These are phyloP conservation scores for Ophthalmolycus amberensis DNA, from an alignment of 2,113 vertebrate genomes.

Conservation along the genomic window DNA sequence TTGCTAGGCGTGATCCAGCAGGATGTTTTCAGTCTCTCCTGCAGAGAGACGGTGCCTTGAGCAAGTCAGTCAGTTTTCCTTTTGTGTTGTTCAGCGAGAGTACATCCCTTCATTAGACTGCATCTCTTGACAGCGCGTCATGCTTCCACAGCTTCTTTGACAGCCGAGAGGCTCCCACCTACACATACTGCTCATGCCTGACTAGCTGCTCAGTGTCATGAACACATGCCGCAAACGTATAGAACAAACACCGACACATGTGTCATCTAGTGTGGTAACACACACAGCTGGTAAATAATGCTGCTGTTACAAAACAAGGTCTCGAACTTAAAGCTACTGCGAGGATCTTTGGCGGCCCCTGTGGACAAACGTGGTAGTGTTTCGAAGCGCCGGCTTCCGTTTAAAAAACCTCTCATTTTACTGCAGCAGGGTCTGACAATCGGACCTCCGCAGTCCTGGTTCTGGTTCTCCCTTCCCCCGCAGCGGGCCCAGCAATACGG, in stretches of 20 bases:
- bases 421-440: neutral
- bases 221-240: slow-evolving; percentile 39
- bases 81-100: slow-evolving; percentile 65
- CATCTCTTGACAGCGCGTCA: slow-evolving; percentile 73
- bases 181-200: slow-evolving; percentile 50
- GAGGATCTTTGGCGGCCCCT: neutral
- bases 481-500: no score
- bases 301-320: neutral
- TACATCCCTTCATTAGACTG: slow-evolving; percentile 76
- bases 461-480: neutral
- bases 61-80: slow-evolving; percentile 62
- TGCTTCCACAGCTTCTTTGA: slow-evolving; percentile 67
- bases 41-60: slow-evolving; percentile 66
- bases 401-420: neutral
- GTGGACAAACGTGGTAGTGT: neutral
- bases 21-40: slow-evolving; percentile 55
- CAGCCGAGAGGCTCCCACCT: slow-evolving; percentile 63
- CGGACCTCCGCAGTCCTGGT: neutral
- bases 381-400: neutral
- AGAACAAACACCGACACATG: neutral
- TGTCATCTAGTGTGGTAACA: neutral
- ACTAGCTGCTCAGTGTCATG: slow-evolving; percentile 23
- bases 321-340: neutral
- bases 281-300: neutral
- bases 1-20: slow-evolving; percentile 27